Percentiles rank a stretch among this genome's conserved stretches.
phyloP scores from a whole-genome alignment of 2,888 invertebrate species.

The Oscheius sp. region DNA sequence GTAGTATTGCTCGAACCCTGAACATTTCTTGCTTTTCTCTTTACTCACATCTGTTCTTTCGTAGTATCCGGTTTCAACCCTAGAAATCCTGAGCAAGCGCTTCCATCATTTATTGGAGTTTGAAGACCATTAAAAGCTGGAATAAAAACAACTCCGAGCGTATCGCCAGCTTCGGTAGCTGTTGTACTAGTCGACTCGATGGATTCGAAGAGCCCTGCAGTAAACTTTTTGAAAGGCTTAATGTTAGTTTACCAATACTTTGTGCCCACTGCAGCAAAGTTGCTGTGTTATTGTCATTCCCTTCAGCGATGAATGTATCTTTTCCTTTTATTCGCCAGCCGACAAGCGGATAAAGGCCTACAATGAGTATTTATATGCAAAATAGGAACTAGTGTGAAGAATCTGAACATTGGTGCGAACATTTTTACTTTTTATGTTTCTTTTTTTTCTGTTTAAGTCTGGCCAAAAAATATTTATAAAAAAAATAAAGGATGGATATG shows the following conservation, averaged over 20 bases:
- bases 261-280: constrained; percentile 84
- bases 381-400: neutral
- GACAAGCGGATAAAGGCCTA: constrained; percentile 87
- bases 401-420: too few relatives aligned
- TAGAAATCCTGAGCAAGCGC: constrained; percentile 85
- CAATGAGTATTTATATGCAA: constrained; percentile 20
- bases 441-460: too few relatives aligned
- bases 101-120: constrained; percentile 88
- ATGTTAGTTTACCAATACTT: constrained; percentile 33
- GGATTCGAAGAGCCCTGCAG: constrained; percentile 52
- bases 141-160: constrained; percentile 78
- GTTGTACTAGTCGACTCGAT: constrained; percentile 53
- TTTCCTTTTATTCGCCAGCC: constrained; percentile 80
- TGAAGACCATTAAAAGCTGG: constrained; percentile 83
- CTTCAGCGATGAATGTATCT: constrained; percentile 81
- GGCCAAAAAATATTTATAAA: too few relatives aligned
- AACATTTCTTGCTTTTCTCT: constrained; percentile 2
- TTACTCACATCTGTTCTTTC: constrained; percentile 73
- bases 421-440: too few relatives aligned
- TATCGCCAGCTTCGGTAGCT: constrained; percentile 38
- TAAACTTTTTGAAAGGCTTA: neutral
- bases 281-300: constrained; percentile 87
- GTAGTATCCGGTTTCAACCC: constrained; percentile 80
- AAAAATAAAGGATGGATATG: too few relatives aligned
- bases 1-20: constrained; percentile 81